Evolutionary conservation across 2,113 vertebrate genomes (phyloP).

Genomic region (Clarias magur): DNA sequence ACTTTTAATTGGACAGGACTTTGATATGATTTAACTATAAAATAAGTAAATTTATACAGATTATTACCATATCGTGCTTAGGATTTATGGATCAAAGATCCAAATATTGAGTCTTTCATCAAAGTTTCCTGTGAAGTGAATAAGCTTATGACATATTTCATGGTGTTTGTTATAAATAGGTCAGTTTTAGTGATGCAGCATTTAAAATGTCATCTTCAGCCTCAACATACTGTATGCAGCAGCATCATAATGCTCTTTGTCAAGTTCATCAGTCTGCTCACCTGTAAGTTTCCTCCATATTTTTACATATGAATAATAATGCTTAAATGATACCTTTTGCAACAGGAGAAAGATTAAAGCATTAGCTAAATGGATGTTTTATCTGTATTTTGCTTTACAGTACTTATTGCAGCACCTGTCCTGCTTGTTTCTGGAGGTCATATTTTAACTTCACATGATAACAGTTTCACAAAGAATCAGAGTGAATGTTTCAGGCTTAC

Average conservation of each 20-base stretch:
- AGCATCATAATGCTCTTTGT: background rate
- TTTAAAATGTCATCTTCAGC: too few species aligned
- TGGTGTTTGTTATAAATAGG: background rate
- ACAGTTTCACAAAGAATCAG: background rate
- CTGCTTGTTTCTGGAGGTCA: slow-evolving; percentile 9
- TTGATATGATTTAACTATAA: too few species aligned
- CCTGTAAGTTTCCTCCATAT: slow-evolving; percentile 23
- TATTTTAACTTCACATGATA: background rate
- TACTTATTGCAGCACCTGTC: background rate
- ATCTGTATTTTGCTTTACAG: background rate
- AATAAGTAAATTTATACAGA: too few species aligned
- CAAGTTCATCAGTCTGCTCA: background rate
- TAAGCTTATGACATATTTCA: background rate
- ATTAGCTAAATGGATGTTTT: background rate
- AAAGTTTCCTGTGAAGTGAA: background rate
- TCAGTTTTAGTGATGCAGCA: background rate
- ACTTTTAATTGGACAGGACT: too few species aligned
- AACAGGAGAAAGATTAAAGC: background rate
- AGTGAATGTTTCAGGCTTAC: background rate
- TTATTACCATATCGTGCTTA: too few species aligned
- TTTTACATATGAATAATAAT: background rate
- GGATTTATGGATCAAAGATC: background rate
- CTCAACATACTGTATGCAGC: background rate
- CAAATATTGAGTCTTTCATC: background rate
- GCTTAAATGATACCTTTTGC: background rate